A percentile compares a stretch with the other conserved stretches of the same genome.
phyloP scores from a whole-genome alignment of 2,888 invertebrate species.

The Leucophenga maculata region DNA sequence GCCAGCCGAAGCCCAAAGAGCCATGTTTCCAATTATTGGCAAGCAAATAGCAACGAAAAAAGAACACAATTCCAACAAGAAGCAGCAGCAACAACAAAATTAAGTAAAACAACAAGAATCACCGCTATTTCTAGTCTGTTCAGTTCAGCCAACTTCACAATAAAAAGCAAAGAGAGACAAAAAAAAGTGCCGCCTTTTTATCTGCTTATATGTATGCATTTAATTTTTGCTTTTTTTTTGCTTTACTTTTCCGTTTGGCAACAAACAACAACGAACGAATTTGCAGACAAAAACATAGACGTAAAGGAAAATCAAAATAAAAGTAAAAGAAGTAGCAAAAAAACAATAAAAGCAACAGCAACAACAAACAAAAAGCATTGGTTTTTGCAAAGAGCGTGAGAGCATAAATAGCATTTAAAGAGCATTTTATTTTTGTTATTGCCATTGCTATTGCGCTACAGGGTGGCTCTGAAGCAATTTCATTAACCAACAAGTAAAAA shows the following conservation, averaged over 20 bases:
- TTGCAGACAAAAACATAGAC: constrained; percentile 15
- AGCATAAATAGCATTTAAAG: no score
- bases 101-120: constrained; percentile 15
- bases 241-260: constrained; percentile 12
- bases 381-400: neutral
- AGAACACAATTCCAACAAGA: constrained; percentile 32
- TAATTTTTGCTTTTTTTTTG: no score
- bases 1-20: constrained; percentile 1
- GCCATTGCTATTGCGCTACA: no score
- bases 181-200: neutral
- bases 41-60: no score
- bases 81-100: constrained; percentile 36
- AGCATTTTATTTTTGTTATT: no score
- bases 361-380: constrained; percentile 28
- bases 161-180: neutral
- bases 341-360: constrained; percentile 36
- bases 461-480: no score
- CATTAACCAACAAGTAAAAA: no score
- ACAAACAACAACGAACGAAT: constrained; percentile 1
- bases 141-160: constrained; percentile 3
- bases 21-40: constrained; percentile 5
- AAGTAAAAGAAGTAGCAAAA: constrained; percentile 23
- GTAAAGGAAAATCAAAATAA: constrained; percentile 11
- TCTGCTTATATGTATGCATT: no score
- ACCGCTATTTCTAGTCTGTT: no score